Percentiles rank a stretch among this genome's conserved stretches.
Evolutionary conservation across 30 jellyfish, hydroid and myxozoan genomes (phyloP).

Genomic region (Haliclystus octoradiatus): DNA sequence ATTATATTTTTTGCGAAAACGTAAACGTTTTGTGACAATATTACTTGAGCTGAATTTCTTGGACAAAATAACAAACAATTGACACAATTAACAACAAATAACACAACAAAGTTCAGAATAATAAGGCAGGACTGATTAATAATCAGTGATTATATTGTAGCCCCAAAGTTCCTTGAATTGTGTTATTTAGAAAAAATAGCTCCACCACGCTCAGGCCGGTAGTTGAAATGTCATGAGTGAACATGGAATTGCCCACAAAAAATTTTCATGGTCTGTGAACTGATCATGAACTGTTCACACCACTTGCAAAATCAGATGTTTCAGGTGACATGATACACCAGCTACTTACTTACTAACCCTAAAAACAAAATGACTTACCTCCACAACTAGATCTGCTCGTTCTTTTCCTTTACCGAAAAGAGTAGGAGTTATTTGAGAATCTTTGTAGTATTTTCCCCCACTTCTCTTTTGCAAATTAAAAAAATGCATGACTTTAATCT

Average conservation of each 20-base stretch:
- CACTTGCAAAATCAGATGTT: neutral
- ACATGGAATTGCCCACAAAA: neutral
- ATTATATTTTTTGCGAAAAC: too few relatives aligned
- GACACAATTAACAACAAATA: too few relatives aligned
- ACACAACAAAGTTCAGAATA: too few relatives aligned
- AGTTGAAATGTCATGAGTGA: neutral
- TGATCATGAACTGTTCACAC: neutral
- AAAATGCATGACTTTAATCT: slow-evolving; percentile 56
- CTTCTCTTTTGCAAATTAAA: slow-evolving; percentile 12
- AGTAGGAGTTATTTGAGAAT: slow-evolving; percentile 51
- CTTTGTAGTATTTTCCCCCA: neutral
- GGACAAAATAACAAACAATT: too few relatives aligned
- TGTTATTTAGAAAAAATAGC: too few relatives aligned
- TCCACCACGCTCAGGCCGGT: too few relatives aligned
- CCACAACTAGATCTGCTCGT: slow-evolving; percentile 66
- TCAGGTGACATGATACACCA: neutral
- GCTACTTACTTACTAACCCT: neutral
- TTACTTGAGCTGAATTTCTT: too few relatives aligned
- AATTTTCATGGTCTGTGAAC: neutral
- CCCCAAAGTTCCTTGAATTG: too few relatives aligned
- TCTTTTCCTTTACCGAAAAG: slow-evolving; percentile 91
- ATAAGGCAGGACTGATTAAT: too few relatives aligned
- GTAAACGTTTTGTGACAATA: too few relatives aligned
- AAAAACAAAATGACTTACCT: slow-evolving; percentile 12
- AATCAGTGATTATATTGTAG: too few relatives aligned